These are phyloP conservation scores for Nansenia antarctica DNA, from an alignment of 2,113 vertebrate genomes.

Conservation along the genomic window DNA sequence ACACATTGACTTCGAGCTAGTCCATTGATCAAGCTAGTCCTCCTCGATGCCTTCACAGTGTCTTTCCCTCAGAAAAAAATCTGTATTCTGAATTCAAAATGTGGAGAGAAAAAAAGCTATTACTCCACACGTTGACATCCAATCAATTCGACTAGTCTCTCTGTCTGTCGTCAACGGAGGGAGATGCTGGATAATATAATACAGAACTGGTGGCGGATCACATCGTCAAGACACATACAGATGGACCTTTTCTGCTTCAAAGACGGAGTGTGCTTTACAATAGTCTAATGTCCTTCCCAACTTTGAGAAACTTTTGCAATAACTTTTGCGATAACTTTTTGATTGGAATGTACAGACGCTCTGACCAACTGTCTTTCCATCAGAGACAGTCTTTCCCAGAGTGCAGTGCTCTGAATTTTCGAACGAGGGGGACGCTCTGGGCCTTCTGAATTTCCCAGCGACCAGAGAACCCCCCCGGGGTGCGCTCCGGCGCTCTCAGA, in stretches of 20 bases:
- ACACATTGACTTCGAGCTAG: constrained; percentile 36
- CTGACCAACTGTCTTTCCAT: too few relatives aligned
- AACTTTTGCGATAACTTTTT: too few relatives aligned
- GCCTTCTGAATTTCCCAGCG: too few relatives aligned
- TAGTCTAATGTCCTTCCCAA: too few relatives aligned
- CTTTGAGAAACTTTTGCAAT: too few relatives aligned
- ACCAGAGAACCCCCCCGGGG: too few relatives aligned
- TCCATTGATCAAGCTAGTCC: constrained; percentile 58
- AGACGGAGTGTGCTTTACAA: too few relatives aligned
- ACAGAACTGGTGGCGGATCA: constrained; percentile 51
- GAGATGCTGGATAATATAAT: constrained; percentile 57
- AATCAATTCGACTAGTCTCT: constrained; percentile 67
- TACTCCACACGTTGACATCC: constrained; percentile 63
- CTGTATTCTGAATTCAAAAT: constrained; percentile 66
- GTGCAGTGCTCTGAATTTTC: too few relatives aligned
- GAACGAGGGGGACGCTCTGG: too few relatives aligned
- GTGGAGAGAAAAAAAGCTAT: constrained; percentile 40
- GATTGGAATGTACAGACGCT: too few relatives aligned
- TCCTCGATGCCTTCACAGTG: constrained; percentile 49
- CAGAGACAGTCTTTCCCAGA: too few relatives aligned
- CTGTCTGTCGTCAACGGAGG: constrained; percentile 53
- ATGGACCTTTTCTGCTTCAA: constrained; percentile 48
- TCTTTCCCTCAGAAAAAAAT: constrained; percentile 41
- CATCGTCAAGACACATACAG: constrained; percentile 40
- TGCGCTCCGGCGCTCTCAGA: too few relatives aligned